Conservation (phyloP, 2,888 invertebrate species). For the Ischnura elegans region DNA sequence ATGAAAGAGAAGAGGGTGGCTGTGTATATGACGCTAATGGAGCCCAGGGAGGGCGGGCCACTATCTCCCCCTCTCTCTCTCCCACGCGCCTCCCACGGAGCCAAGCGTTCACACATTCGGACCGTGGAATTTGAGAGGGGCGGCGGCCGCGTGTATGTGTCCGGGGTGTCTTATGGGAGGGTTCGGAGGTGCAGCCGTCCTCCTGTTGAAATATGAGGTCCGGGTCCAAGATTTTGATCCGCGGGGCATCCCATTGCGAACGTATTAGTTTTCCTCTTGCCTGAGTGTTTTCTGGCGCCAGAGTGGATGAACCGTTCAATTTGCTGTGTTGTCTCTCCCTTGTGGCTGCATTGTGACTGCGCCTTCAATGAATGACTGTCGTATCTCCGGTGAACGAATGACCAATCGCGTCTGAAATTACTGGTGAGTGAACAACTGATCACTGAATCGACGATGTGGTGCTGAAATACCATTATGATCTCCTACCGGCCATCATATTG, state of each 20-base stretch:
- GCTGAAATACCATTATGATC: no score
- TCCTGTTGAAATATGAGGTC: conserved; percentile 50
- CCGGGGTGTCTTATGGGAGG: background rate
- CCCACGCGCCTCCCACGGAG: background rate
- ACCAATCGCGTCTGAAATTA: no score
- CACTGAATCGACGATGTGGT: no score
- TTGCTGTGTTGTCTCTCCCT: no score
- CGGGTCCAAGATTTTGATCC: conserved; percentile 9
- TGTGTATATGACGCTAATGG: conserved; percentile 67
- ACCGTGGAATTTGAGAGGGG: conserved; percentile 49
- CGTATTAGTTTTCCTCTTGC: background rate
- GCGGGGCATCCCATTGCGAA: background rate
- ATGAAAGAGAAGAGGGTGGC: background rate
- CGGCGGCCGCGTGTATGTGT: background rate
- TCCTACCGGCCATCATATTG: no score
- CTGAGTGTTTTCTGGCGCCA: no score
- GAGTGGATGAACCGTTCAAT: no score
- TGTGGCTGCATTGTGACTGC: no score
- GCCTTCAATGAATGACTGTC: no score
- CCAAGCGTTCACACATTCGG: conserved; percentile 60
- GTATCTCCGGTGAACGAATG: no score
- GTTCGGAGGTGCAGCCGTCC: background rate
- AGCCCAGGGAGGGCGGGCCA: conserved; percentile 51
- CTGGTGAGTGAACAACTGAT: no score
- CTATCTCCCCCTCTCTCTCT: background rate